Conservation (phyloP, 92 coral and sea anemone genomes). For the Nematostella vectensis region DNA sequence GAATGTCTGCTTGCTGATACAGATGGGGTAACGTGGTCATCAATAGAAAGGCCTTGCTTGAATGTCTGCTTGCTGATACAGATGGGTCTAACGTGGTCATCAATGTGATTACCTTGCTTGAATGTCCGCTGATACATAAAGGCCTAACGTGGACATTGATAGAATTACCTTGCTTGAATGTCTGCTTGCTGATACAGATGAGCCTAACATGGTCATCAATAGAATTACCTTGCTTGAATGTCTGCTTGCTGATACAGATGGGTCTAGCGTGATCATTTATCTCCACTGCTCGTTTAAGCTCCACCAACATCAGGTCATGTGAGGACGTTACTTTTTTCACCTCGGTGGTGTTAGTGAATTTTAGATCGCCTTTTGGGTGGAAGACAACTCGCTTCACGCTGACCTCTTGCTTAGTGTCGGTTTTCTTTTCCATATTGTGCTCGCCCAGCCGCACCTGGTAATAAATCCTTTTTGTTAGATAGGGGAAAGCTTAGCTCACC, state of each 20-base stretch:
- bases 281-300: constrained; percentile 55
- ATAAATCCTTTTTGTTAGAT: too few relatives aligned
- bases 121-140: too few relatives aligned
- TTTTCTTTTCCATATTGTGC: constrained; percentile 50
- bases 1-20: too few relatives aligned
- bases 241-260: constrained; percentile 47
- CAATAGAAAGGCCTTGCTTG: too few relatives aligned
- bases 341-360: constrained; percentile 29
- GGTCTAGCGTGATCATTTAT: constrained; percentile 45
- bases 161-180: constrained; percentile 60
- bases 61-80: too few relatives aligned
- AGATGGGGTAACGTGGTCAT: too few relatives aligned
- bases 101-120: too few relatives aligned
- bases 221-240: constrained; percentile 56
- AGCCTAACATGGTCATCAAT: constrained; percentile 65
- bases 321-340: constrained; percentile 43
- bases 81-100: too few relatives aligned
- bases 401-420: constrained; percentile 65
- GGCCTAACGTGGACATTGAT: too few relatives aligned
- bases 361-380: constrained; percentile 77
- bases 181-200: constrained; percentile 47
- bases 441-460: constrained; percentile 76
- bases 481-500: too few relatives aligned
- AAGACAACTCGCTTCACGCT: constrained; percentile 40
- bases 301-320: constrained; percentile 69